Conservation (phyloP, 2,113 vertebrate genomes). For the Pyrgilauda ruficollis region DNA sequence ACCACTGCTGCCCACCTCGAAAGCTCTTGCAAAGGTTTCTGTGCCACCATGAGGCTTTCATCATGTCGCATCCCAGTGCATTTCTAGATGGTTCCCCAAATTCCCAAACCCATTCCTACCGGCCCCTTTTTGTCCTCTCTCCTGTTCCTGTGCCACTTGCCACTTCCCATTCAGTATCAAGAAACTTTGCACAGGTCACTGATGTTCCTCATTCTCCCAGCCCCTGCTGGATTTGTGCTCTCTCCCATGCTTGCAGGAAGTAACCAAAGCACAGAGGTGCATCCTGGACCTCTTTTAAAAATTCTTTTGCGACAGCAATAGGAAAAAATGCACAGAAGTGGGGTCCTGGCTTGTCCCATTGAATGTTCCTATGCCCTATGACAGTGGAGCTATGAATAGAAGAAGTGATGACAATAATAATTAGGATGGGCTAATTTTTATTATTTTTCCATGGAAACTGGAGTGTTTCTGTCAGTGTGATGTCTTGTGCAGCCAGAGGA, state of each 20-base stretch:
- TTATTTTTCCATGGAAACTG: constrained; percentile 15
- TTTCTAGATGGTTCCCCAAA: neutral
- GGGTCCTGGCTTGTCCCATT: neutral
- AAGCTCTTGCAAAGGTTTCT: neutral
- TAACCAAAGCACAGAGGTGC: neutral
- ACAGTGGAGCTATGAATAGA: neutral
- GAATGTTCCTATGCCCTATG: neutral
- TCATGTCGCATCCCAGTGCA: neutral
- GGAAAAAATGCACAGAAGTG: neutral
- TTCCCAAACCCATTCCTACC: neutral
- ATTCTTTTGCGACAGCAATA: neutral
- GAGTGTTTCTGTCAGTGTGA: neutral
- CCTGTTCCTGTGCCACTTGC: neutral
- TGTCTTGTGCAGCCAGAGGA: neutral
- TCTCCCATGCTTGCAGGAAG: neutral
- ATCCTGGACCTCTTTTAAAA: neutral
- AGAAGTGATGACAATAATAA: neutral
- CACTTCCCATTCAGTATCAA: neutral
- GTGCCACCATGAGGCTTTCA: neutral
- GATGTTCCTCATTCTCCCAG: neutral
- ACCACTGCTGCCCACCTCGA: neutral
- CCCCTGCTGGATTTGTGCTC: neutral
- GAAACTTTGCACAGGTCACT: neutral
- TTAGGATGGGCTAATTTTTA: constrained; percentile 18
- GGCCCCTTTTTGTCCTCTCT: neutral